Base-by-base conservation (phyloP, 2,113 vertebrate genomes). In the Colaptes auratus region DNA sequence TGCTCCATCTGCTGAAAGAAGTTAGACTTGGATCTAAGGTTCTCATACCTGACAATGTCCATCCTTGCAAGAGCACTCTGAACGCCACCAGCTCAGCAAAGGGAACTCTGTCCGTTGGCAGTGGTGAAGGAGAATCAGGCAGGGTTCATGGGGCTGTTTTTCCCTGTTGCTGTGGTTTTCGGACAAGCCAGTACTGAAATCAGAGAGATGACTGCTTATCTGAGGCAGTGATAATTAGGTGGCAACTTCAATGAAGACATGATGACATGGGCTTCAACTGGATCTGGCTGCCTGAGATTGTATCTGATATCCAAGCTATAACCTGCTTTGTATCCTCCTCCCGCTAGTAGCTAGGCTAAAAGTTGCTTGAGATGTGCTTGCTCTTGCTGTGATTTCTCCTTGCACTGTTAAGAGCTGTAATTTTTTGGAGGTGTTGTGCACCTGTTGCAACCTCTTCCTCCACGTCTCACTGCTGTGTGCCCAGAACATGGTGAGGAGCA, bases 351-450 rank as follows among this genome's bases (percentile, higher is more conserved):
- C 56, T 28, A 25, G 64, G 56, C 72, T 93, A 74, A 86, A 80
- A 71, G 31, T 52, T 77, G 35, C 42, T 52, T 16, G 4, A 63
- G 36, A 67, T 13, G 10, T 1, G 21, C 36, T 25, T 35, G 23
- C 28, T 88, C 52, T 30, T 74, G 39, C 30, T 78, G 31, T 1
- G 2, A 14, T 48, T 93, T 81, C 69, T 81, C 60, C 60, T 67
- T 0, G 0, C 31, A 48, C 33, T 33, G 36, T 53, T 27, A 52
- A 52, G 17, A 75, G 17, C 33, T 83, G 48, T 1, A 10, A 31
- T 42, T 44, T 73, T 85, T 36, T 23, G 21, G 82, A 53, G 48
- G 10, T 12, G 16, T 1, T 0, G 1, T 27, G 76, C 69, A 95
- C 76, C 91, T 93, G 79, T 53, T 2, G 3, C 67, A 64, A 14